These are phyloP conservation scores for Petrocephalus microphthalmus DNA, from an alignment of 2,113 vertebrate species.

Conservation along the genomic window DNA sequence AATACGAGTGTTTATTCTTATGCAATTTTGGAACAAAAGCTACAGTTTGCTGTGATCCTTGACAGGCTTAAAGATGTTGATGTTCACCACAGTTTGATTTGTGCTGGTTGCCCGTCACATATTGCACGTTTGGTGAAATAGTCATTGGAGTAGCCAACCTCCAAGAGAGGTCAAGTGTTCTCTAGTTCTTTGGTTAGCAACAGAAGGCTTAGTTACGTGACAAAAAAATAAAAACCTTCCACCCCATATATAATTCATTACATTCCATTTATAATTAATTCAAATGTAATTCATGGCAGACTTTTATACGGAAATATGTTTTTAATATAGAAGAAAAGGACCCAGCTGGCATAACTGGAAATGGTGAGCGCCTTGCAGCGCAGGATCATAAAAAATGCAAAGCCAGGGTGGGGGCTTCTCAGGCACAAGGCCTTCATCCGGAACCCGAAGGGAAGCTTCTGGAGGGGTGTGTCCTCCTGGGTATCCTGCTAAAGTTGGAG, in stretches of 20 bases:
- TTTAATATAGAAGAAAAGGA: slow-evolving; percentile 3
- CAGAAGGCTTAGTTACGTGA: not conserved
- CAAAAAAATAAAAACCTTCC: not conserved
- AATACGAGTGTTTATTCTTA: not conserved
- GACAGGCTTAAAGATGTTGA: not conserved
- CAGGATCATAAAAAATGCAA: not conserved
- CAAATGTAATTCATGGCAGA: slow-evolving; percentile 9
- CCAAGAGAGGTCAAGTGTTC: not conserved
- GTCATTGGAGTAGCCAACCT: not conserved
- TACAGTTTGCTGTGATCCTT: not conserved
- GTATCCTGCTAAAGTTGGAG: not conserved
- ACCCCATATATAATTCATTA: slow-evolving; percentile 6
- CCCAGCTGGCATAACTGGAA: not conserved
- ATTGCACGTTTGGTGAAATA: not conserved
- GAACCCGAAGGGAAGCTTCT: not conserved
- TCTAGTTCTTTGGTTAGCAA: not conserved
- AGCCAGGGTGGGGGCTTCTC: not conserved
- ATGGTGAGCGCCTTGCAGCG: not conserved
- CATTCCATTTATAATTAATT: not conserved
- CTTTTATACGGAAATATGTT: not conserved
- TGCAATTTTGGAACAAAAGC: not conserved
- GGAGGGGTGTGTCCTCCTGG: not conserved
- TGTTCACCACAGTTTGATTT: not conserved
- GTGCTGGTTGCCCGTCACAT: not conserved
- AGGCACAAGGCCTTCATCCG: not conserved